Evolutionary conservation across 92 coral and sea anemone genomes (phyloP).

Genomic region (Heteractis magnifica): DNA sequence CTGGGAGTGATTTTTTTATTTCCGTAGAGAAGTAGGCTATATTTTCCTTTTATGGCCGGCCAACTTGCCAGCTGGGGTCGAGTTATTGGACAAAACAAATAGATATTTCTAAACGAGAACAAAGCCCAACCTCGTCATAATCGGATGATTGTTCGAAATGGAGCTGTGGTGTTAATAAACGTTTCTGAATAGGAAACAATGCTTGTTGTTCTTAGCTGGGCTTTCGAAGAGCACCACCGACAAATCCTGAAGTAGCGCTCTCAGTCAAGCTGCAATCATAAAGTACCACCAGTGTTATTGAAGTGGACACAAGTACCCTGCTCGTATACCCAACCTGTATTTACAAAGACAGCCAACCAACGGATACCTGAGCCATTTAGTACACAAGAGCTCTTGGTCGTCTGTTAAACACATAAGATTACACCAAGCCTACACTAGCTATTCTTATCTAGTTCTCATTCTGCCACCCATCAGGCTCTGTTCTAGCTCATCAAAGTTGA

Average conservation of each 20-base stretch:
- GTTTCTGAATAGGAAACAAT: constrained; percentile 72
- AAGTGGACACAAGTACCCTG: background rate
- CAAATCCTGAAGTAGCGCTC: constrained; percentile 69
- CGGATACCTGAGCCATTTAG: background rate
- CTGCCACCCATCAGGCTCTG: background rate
- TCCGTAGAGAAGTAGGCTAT: background rate
- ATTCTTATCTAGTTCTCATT: background rate
- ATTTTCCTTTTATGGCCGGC: constrained; percentile 24
- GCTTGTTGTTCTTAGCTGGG: constrained; percentile 78
- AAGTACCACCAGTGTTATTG: constrained; percentile 21
- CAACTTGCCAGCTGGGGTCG: constrained; percentile 52
- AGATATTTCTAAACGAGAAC: constrained; percentile 64
- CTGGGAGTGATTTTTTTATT: constrained; percentile 30
- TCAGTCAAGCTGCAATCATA: constrained; percentile 61
- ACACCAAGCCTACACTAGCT: background rate
- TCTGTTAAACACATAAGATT: background rate
- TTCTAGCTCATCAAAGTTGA: background rate
- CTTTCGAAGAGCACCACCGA: constrained; percentile 58
- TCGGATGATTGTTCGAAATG: constrained; percentile 73
- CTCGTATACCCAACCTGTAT: background rate
- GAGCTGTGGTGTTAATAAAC: constrained; percentile 79
- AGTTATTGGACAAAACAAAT: constrained; percentile 63
- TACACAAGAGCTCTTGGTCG: background rate
- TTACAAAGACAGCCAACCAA: background rate
- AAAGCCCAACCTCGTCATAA: constrained; percentile 74